Evolutionary conservation across 2,113 vertebrate genomes (phyloP).

Genomic region (Rhombomys opimus): DNA sequence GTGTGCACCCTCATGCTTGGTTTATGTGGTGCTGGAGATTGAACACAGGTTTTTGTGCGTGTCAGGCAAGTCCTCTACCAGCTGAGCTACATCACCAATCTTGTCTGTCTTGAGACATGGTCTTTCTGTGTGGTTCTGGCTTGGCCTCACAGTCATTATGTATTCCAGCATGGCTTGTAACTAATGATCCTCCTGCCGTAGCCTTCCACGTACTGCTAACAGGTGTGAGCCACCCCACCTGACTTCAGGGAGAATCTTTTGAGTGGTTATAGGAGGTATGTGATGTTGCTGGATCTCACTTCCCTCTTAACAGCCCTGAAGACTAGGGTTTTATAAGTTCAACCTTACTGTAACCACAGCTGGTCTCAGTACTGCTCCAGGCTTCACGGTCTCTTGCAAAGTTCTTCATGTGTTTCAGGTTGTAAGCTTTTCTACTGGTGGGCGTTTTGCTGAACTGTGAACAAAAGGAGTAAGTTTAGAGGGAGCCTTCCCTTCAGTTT

Average conservation of each 20-base stretch:
- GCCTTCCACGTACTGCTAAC: background rate
- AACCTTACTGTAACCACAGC: background rate
- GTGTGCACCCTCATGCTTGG: background rate
- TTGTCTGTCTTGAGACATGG: background rate
- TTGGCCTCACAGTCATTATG: background rate
- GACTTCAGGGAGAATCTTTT: background rate
- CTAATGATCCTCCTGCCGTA: background rate
- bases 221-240: background rate
- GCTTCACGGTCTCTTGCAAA: background rate
- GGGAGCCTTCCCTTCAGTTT: background rate
- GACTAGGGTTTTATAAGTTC: background rate
- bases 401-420: background rate
- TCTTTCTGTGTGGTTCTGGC: background rate
- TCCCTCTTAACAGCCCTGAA: background rate
- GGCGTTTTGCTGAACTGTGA: background rate
- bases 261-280: background rate
- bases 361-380: background rate
- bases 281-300: background rate
- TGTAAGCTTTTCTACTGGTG: background rate
- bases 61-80: background rate
- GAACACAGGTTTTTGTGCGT: background rate
- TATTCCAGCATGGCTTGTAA: background rate
- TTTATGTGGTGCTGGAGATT: background rate
- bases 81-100: background rate
- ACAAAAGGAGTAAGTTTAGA: constrained; percentile 1